A percentile compares a stretch with the other conserved stretches of the same genome.
phyloP scores from a whole-genome alignment of 2,888 invertebrate genomes.

The Archaeoteleia sp. region DNA sequence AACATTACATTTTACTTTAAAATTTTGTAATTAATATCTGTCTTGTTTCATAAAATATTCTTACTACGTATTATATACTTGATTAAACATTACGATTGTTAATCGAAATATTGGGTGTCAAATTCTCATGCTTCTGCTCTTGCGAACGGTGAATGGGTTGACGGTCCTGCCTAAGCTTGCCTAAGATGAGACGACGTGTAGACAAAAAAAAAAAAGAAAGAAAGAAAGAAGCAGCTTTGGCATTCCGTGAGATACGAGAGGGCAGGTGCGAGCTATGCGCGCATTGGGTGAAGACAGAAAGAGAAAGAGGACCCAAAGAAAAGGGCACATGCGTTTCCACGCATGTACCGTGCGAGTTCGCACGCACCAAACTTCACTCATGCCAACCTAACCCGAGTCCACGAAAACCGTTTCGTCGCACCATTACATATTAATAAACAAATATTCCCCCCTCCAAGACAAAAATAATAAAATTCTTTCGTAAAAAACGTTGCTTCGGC shows the following conservation, averaged over 20 bases:
- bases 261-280: constrained; percentile 2
- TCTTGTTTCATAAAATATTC: too few relatives aligned
- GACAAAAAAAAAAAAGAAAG: constrained; percentile 2
- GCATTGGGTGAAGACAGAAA: not conserved
- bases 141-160: constrained; percentile 1
- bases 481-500: too few relatives aligned
- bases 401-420: too few relatives aligned
- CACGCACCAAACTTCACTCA: not conserved
- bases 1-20: too few relatives aligned
- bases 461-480: too few relatives aligned
- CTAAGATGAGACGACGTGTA: not conserved
- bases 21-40: too few relatives aligned
- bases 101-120: not conserved
- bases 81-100: too few relatives aligned
- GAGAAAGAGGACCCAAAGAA: not conserved
- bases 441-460: too few relatives aligned
- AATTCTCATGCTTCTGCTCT: not conserved
- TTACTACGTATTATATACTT: too few relatives aligned
- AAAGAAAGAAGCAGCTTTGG: constrained; percentile 1
- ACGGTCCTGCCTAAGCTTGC: not conserved
- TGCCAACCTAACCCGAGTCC: not conserved
- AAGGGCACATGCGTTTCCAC: not conserved
- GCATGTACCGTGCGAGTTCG: not conserved
- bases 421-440: too few relatives aligned
- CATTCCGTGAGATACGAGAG: not conserved